Percentiles rank a stretch among this genome's conserved stretches.
Evolutionary conservation across 2,113 vertebrate species (phyloP).

Genomic region (Aythya baeri): DNA sequence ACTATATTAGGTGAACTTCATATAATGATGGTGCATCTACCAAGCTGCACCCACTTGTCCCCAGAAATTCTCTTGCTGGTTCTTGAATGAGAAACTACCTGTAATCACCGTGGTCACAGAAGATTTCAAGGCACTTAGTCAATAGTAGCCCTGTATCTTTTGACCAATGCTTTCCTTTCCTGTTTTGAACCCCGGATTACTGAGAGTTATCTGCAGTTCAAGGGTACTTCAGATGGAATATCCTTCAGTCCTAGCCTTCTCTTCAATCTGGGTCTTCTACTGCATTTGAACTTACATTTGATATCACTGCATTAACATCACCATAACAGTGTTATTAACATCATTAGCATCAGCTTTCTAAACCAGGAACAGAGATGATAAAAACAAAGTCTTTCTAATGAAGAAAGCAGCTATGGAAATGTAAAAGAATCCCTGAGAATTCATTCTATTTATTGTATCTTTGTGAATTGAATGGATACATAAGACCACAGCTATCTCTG

Average conservation of each 20-base stretch:
- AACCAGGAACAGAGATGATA: neutral
- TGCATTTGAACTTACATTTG: neutral
- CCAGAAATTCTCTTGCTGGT: neutral
- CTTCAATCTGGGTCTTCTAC: neutral
- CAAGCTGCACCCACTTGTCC: neutral
- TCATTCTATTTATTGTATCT: neutral
- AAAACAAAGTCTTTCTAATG: neutral
- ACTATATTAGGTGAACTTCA: neutral
- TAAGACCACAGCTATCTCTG: constrained; percentile 3
- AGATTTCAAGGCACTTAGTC: neutral
- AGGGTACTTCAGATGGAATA: neutral
- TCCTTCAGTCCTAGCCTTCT: neutral
- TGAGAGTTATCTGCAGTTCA: neutral
- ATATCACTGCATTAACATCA: neutral
- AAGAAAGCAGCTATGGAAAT: neutral
- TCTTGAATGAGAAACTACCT: neutral
- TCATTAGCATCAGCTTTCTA: neutral
- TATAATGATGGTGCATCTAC: too few relatives aligned
- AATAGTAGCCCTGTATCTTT: neutral
- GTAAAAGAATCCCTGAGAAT: neutral
- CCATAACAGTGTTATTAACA: neutral
- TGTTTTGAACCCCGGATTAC: neutral
- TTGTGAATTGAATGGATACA: neutral
- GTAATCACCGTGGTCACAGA: accelerated
- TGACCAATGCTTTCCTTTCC: neutral